Evolutionary conservation across 2,113 vertebrate species (phyloP).

Genomic region (Tragulus kanchil): DNA sequence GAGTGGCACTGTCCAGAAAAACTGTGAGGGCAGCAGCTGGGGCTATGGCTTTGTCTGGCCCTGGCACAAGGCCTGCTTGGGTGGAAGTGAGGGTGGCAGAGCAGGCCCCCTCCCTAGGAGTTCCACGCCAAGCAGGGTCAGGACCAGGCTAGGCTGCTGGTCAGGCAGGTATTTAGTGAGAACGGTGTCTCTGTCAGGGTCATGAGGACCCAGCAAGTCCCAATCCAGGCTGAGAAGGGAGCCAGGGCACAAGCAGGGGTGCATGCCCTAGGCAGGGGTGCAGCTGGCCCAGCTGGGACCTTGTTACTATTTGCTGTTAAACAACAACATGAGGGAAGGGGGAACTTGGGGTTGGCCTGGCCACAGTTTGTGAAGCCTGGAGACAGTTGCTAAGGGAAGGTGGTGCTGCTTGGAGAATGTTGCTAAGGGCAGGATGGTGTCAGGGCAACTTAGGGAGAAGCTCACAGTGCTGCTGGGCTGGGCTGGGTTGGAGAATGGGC

Average conservation of each 20-base stretch:
- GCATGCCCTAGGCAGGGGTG: conserved; percentile 73
- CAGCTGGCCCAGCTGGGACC: conserved; percentile 66
- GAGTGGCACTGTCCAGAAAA: conserved; percentile 79
- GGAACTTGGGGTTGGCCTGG: conserved; percentile 77
- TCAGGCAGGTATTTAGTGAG: conserved; percentile 47
- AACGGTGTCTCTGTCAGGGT: conserved; percentile 29
- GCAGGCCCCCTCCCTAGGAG: conserved; percentile 5
- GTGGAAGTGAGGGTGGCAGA: conserved; percentile 57
- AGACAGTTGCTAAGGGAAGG: conserved; percentile 84
- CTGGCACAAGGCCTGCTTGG: conserved; percentile 72
- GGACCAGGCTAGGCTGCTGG: conserved; percentile 46
- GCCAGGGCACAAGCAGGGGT: conserved; percentile 54
- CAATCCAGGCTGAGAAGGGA: conserved; percentile 19
- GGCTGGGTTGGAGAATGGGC: conserved; percentile 71
- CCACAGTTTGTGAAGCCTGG: conserved; percentile 83
- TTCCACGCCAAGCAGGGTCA: conserved; percentile 13
- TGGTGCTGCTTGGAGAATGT: conserved; percentile 82
- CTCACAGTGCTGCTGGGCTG: conserved; percentile 77
- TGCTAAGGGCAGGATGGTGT: conserved; percentile 82
- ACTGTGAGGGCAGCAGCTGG: conserved; percentile 64
- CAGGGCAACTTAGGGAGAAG: conserved; percentile 77
- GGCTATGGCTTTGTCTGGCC: conserved; percentile 71
- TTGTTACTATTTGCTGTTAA: conserved; percentile 78
- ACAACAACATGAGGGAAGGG: conserved; percentile 81
- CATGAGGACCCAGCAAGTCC: conserved; percentile 20